phyloP scores from a whole-genome alignment of 1,140 invertebrate genomes.

The Aphis gossypii region DNA sequence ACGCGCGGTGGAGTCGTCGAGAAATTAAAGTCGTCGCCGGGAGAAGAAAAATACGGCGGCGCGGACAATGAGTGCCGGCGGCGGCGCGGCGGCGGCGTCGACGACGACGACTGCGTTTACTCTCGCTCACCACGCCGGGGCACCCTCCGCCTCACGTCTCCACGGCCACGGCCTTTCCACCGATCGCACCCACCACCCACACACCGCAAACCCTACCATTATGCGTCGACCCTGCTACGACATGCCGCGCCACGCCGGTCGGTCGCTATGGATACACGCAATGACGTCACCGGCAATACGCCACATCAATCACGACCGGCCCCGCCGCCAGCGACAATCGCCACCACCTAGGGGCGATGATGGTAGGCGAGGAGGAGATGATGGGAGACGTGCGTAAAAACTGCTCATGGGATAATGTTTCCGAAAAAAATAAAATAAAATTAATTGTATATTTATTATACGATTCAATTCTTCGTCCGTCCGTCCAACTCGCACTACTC shows the following conservation, averaged over 20 bases:
- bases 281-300: slow-evolving; percentile 52
- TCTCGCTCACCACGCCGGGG: neutral
- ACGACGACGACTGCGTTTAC: neutral
- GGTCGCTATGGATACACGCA: slow-evolving; percentile 51
- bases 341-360: neutral
- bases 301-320: slow-evolving; percentile 53
- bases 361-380: neutral
- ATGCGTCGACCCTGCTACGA: neutral
- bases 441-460: neutral
- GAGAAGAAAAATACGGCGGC: slow-evolving; percentile 17
- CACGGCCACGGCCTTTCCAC: neutral
- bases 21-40: slow-evolving; percentile 11
- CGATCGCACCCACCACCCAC: neutral
- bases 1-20: neutral
- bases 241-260: neutral
- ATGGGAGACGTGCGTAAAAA: neutral
- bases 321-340: neutral
- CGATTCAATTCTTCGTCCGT: neutral
- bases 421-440: slow-evolving; percentile 15
- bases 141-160: too few species aligned
- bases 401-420: slow-evolving; percentile 20
- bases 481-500: neutral
- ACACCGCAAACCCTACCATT: neutral
- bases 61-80: neutral
- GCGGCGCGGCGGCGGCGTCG: neutral